phyloP scores from a whole-genome alignment of 1,140 invertebrate species.

The Pachypsylla venusta region DNA sequence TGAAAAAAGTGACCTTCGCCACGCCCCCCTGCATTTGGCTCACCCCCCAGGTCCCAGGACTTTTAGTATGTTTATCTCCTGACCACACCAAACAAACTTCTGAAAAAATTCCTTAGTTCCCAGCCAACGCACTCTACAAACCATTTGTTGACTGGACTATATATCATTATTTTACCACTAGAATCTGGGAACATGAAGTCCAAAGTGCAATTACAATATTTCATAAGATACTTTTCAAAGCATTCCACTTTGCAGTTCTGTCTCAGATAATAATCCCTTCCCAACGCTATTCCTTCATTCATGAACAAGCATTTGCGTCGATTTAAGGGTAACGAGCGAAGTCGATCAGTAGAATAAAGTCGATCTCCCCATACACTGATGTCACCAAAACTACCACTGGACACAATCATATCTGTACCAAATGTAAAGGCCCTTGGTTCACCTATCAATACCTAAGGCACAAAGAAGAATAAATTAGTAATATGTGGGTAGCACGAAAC shows the following conservation, averaged over 20 bases:
- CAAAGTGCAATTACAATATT: constrained; percentile 24
- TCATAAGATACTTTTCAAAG: constrained; percentile 16
- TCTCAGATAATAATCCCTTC: constrained; percentile 18
- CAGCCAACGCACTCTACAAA: no score
- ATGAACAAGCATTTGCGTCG: constrained; percentile 22
- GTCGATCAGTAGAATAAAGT: constrained; percentile 15
- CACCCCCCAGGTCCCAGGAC: no score
- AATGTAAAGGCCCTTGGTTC: constrained; percentile 21
- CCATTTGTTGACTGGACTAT: no score
- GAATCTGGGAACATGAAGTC: constrained; percentile 23
- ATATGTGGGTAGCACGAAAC: no score
- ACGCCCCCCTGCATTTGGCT: no score
- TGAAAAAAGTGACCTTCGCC: no score
- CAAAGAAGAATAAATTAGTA: no score
- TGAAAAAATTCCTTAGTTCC: no score
- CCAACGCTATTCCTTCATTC: constrained; percentile 15
- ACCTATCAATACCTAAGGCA: constrained; percentile 20
- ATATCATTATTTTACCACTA: constrained; percentile 16
- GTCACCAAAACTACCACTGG: constrained; percentile 16
- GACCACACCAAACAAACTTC: no score
- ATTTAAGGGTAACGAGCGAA: constrained; percentile 11
- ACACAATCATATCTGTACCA: constrained; percentile 16
- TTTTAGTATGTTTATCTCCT: no score
- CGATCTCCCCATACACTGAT: constrained; percentile 20
- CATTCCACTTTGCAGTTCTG: constrained; percentile 24